Evolutionary conservation across 2,888 invertebrate genomes (phyloP).

Genomic region (Synanthedon andrenaeformis): DNA sequence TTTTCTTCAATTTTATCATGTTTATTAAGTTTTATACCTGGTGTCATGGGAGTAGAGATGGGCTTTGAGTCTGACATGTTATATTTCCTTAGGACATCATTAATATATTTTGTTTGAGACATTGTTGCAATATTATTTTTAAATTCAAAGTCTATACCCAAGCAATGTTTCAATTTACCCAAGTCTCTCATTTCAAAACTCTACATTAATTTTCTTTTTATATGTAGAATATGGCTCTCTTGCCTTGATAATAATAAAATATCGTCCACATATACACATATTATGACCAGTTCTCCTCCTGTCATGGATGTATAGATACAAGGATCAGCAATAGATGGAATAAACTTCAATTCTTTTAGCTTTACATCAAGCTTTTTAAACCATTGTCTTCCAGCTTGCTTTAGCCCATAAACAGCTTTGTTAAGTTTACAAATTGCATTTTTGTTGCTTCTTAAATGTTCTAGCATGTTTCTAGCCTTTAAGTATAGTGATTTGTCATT

Average conservation of each 20-base stretch:
- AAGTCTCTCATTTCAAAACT: not conserved
- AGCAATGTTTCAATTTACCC: not conserved
- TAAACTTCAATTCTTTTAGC: not conserved
- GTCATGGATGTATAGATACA: not conserved
- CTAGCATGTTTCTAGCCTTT: slow-evolving; percentile 6
- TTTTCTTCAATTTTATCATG: not conserved
- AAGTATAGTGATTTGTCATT: not conserved
- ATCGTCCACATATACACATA: not conserved
- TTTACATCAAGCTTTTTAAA: not conserved
- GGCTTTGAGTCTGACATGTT: slow-evolving; percentile 3
- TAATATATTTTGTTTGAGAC: slow-evolving; percentile 1
- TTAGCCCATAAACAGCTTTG: slow-evolving; percentile 1
- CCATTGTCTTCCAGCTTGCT: slow-evolving; percentile 1
- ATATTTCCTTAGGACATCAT: slow-evolving; percentile 1
- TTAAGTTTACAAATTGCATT: not conserved
- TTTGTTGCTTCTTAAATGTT: not conserved
- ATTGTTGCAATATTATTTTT: not conserved
- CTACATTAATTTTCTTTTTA: not conserved
- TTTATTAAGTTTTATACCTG: not conserved
- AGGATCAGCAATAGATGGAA: not conserved
- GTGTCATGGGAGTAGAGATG: slow-evolving; percentile 1
- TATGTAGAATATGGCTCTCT: not conserved
- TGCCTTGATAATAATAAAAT: not conserved
- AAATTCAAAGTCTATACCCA: not conserved
- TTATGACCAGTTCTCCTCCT: not conserved